Evolutionary conservation across 2,113 vertebrate genomes (phyloP), one percentile per base, ranked within the genome.

Genomic region (Erpornis zantholeuca): DNA sequence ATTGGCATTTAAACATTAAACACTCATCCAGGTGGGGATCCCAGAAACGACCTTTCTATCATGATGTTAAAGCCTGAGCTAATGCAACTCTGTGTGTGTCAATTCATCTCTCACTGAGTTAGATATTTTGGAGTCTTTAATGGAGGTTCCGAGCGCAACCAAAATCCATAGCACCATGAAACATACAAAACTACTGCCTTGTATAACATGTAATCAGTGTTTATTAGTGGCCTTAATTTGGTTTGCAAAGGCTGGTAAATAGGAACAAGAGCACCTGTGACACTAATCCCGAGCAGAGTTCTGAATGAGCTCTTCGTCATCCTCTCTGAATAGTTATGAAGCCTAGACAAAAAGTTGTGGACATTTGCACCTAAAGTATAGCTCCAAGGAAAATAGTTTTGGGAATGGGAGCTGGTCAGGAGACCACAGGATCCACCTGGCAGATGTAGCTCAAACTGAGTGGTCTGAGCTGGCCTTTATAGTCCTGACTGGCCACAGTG

Each of bases 401-500:
- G 64, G 49, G 20, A 89, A 38, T 10, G n/a, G 36, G 7, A 68
- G 5, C 10, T 77, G 11, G 3, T 35, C 18, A 80, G 63, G 22
- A 77, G 40, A 40, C 25, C 15, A 7, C 11, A 14, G 24, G 29
- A 68, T 45, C 44, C 18, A 57, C 4, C 50, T 25, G 33, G 29
- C 21, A 88, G 16, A 35, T 1, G 2, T 27, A 71, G 31, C 15
- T 88, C 61, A 40, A 0, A 23, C 8, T 54, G 33, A n/a, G n/a
- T n/a, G 6, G 15, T 35, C 29, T 6, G n/a, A n/a, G n/a, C 35
- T 40, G n/a, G 17, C 6, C 44, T 64, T 47, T 35, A 16, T 10
- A 42, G 21, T 20, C 44, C 8, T 5, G 20, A 8, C 47, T 73
- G 36, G 52, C 8, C 40, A 38, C 25, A 68, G 35, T 0, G 0